Evolutionary conservation across 2,888 invertebrate genomes (phyloP).

Genomic region (Andrena flavipes): DNA sequence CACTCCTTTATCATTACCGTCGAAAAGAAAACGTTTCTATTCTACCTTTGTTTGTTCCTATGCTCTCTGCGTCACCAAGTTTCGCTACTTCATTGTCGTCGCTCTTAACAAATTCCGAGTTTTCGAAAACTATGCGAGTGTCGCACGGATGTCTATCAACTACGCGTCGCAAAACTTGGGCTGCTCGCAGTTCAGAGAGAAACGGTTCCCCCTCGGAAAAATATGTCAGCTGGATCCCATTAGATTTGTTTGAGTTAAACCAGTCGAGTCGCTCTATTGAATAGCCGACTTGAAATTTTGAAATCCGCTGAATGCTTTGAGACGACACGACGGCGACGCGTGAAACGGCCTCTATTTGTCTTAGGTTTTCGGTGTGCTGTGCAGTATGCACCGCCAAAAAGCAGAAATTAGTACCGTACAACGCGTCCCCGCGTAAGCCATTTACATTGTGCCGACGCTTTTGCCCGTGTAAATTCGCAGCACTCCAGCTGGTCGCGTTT

Average conservation of each 20-base stretch:
- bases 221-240: background rate
- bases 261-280: background rate
- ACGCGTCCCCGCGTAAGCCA: conserved; percentile 3
- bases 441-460: conserved; percentile 12
- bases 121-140: too few relatives aligned
- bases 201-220: background rate
- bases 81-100: too few relatives aligned
- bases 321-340: background rate
- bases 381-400: background rate
- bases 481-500: background rate
- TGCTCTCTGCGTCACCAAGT: too few relatives aligned
- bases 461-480: conserved; percentile 7
- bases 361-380: conserved; percentile 3
- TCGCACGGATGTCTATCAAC: background rate
- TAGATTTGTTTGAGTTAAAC: background rate
- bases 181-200: background rate
- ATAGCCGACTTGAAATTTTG: background rate
- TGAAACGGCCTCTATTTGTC: conserved; percentile 1
- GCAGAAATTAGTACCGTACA: conserved; percentile 3
- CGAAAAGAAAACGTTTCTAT: too few relatives aligned
- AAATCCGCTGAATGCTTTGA: background rate
- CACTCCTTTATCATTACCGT: too few relatives aligned
- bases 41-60: too few relatives aligned
- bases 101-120: too few relatives aligned
- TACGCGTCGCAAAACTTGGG: background rate